Base-by-base conservation (phyloP, 2,797 vertebrate species). In the Anolis apletophallus region DNA sequence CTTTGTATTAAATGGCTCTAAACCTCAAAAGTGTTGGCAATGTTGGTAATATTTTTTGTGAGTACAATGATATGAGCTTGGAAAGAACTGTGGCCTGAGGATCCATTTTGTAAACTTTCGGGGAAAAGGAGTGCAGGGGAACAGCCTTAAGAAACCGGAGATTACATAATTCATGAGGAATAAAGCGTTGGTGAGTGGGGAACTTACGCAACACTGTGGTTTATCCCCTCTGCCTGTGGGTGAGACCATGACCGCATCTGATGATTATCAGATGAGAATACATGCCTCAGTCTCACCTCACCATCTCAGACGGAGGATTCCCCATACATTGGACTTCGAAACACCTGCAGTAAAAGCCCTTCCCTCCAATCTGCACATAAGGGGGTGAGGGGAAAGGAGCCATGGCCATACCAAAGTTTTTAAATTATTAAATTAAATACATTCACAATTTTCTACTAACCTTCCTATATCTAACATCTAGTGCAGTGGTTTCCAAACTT, bases 261-360 rank as follows among this genome's bases (percentile, higher is more conserved):
- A n/a, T 29, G 19, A 64, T 64, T 34, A 80, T 72, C 85, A 81
- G 83, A 32, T 52, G 71, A 67, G 72, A 52, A 59, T 17, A 73
- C 4, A 29, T 84, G 52, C 57, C 21, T 64, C 71, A 74, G 54
- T 75, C 78, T 81, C 50, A 29, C 69, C 46, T 6, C 14, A 5
- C 57, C 67, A 79, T 50, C 71, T 46, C 11, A n/a, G 57, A 46
- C 46, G 54, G 71, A 23, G 59, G 72, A 75, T 36, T 81, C 54
- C 78, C 85, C 78, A 14, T 71, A 73, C 3, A 40, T 61, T 26
- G 23, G 36, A 32, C 10, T 19, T 80, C 13, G 32, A 52, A 50
- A 34, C 71, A 55, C 46, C 85, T 86, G 57, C 54, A 64, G 19
- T 54, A 26, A 50, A 80, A 50, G 40, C 9, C 40, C 11, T 67